phyloP scores from a whole-genome alignment of 2,888 invertebrate genomes.

The Pyrrhosoma nymphula region DNA sequence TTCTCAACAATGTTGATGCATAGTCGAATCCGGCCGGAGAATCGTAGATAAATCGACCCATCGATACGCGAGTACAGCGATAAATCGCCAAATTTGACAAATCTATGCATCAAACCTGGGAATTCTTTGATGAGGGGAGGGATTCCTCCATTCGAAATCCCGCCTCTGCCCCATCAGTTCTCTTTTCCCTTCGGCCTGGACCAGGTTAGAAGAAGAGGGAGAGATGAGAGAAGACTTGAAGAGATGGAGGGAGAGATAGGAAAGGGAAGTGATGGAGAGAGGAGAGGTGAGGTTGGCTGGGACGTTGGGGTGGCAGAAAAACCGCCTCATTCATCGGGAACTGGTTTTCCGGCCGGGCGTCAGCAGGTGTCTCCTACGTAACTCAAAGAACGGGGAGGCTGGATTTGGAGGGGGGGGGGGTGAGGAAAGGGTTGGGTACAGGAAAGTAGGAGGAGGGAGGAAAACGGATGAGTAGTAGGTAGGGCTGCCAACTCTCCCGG shows the following conservation, averaged over 20 bases:
- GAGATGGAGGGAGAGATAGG: not conserved
- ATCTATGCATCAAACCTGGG: slow-evolving; percentile 54
- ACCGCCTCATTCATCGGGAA: slow-evolving; percentile 63
- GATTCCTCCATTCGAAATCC: not conserved
- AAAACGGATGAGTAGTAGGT: no score
- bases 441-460: not conserved
- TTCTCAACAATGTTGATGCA: not conserved
- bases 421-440: no score
- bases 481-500: no score
- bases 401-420: not conserved
- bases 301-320: not conserved
- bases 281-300: not conserved
- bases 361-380: slow-evolving; percentile 55
- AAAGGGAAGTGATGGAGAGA: not conserved
- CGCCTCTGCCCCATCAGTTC: not conserved
- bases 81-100: slow-evolving; percentile 46
- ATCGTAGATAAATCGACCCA: slow-evolving; percentile 60
- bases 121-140: slow-evolving; percentile 17
- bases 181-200: not conserved
- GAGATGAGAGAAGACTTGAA: not conserved
- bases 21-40: not conserved
- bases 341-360: slow-evolving; percentile 49
- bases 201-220: not conserved
- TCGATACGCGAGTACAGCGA: slow-evolving; percentile 32
- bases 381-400: not conserved